Evolutionary conservation across 2,797 vertebrate genomes (phyloP).

Genomic region (Echiichthys vipera): DNA sequence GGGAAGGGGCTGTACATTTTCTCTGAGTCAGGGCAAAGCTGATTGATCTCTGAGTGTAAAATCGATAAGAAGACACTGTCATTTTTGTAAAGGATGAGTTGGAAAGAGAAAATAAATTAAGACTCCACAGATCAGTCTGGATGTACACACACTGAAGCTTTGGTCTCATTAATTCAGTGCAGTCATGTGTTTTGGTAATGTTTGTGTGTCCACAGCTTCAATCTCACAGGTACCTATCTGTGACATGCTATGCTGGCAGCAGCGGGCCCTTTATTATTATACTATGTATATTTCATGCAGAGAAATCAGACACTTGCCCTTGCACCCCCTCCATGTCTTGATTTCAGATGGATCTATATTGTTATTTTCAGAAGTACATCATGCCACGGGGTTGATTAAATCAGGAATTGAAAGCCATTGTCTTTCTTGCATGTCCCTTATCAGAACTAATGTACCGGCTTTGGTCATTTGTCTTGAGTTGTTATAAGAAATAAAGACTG

Average conservation of each 20-base stretch:
- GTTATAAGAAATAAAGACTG: slow-evolving; percentile 90
- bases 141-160: slow-evolving; percentile 87
- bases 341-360: slow-evolving; percentile 92
- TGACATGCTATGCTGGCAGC: slow-evolving; percentile 79
- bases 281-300: slow-evolving; percentile 91
- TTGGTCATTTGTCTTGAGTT: slow-evolving; percentile 91
- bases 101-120: slow-evolving; percentile 98
- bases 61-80: slow-evolving; percentile 99
- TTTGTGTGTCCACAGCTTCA: slow-evolving; percentile 90
- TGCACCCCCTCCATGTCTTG: slow-evolving; percentile 78
- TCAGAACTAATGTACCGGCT: slow-evolving; percentile 84
- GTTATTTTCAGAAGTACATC: slow-evolving; percentile 93
- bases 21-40: slow-evolving; percentile 97
- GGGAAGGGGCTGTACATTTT: slow-evolving; percentile 93
- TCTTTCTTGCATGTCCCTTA: slow-evolving; percentile 89
- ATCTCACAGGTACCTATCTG: slow-evolving; percentile 90
- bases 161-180: slow-evolving; percentile 91
- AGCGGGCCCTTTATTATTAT: slow-evolving; percentile 87
- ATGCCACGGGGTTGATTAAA: slow-evolving; percentile 91
- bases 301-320: slow-evolving; percentile 85
- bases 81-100: slow-evolving; percentile 99
- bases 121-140: slow-evolving; percentile 89
- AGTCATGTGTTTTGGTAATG: slow-evolving; percentile 92
- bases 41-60: slow-evolving; percentile 99
- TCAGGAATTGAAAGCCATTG: slow-evolving; percentile 93